Evolutionary conservation across 2,888 invertebrate species (phyloP).

Genomic region (Himalopsyche anomala): DNA sequence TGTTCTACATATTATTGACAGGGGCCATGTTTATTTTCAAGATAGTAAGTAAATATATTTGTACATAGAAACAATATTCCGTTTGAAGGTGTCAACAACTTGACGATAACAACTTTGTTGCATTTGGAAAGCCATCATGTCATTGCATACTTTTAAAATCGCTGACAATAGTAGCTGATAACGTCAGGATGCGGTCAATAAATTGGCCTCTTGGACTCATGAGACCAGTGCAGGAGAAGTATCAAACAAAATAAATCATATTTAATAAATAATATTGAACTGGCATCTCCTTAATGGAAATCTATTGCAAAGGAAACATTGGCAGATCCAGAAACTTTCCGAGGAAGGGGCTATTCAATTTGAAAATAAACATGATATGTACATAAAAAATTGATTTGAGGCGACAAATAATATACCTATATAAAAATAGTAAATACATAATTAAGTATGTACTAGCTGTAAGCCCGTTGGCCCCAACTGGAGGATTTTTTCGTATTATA

Average conservation of each 20-base stretch:
- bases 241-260: neutral
- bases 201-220: neutral
- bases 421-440: too few species aligned
- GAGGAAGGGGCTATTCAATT: too few species aligned
- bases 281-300: too few species aligned
- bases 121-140: neutral
- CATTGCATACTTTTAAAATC: neutral
- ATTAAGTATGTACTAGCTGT: too few species aligned
- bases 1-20: neutral
- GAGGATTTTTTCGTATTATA: too few species aligned
- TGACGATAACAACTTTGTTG: neutral
- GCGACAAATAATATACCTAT: too few species aligned
- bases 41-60: slow-evolving; percentile 1
- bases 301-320: too few species aligned
- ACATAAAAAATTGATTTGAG: too few species aligned
- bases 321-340: too few species aligned
- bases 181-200: slow-evolving; percentile 7
- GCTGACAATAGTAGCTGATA: slow-evolving; percentile 23
- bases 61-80: neutral
- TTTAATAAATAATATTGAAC: too few species aligned
- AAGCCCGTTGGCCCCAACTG: too few species aligned
- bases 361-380: too few species aligned
- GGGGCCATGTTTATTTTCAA: neutral
- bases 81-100: neutral
- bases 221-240: neutral